Percentiles rank a stretch among this genome's conserved stretches.
Evolutionary conservation across 2,113 vertebrate genomes (phyloP).

Genomic region (Labrus mixtus): DNA sequence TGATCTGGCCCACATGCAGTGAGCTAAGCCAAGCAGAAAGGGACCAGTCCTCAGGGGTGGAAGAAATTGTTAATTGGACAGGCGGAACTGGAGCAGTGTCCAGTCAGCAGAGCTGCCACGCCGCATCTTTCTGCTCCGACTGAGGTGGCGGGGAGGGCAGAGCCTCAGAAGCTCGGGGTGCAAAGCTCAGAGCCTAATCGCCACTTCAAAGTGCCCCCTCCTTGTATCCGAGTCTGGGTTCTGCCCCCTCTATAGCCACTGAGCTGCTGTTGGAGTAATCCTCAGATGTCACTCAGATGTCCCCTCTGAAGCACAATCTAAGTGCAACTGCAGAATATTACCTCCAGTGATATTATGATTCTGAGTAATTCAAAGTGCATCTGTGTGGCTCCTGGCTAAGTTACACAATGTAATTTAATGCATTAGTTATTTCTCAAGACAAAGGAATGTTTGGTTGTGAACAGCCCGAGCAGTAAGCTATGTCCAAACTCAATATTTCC

Average conservation of each 20-base stretch:
- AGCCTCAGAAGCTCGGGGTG: constrained; percentile 55
- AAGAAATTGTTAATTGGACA: constrained; percentile 75
- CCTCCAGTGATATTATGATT: constrained; percentile 25
- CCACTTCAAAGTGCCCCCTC: constrained; percentile 57
- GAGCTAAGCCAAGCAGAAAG: constrained; percentile 69
- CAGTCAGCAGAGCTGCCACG: constrained; percentile 78
- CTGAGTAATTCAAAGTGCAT: constrained; percentile 45
- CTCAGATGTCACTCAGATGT: constrained; percentile 57
- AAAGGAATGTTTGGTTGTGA: constrained; percentile 11
- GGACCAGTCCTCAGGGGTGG: constrained; percentile 65
- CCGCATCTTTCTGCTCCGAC: constrained; percentile 52
- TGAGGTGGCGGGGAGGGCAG: constrained; percentile 63
- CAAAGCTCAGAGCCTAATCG: constrained; percentile 68
- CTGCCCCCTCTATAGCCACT: constrained; percentile 48
- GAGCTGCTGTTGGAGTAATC: constrained; percentile 54
- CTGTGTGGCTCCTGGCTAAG: constrained; percentile 30
- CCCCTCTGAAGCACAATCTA: constrained; percentile 31
- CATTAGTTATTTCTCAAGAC: constrained; percentile 33
- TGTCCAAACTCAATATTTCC: constrained; percentile 11
- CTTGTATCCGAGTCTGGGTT: constrained; percentile 33
- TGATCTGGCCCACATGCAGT: constrained; percentile 67
- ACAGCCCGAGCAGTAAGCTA: constrained; percentile 8
- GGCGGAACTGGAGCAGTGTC: constrained; percentile 75
- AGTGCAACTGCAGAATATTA: constrained; percentile 30
- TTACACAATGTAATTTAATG: constrained; percentile 13